A percentile compares a stretch with the other conserved stretches of the same genome.
Conservation (phyloP, 2,888 invertebrate genomes). For the Agriopis marginaria region DNA sequence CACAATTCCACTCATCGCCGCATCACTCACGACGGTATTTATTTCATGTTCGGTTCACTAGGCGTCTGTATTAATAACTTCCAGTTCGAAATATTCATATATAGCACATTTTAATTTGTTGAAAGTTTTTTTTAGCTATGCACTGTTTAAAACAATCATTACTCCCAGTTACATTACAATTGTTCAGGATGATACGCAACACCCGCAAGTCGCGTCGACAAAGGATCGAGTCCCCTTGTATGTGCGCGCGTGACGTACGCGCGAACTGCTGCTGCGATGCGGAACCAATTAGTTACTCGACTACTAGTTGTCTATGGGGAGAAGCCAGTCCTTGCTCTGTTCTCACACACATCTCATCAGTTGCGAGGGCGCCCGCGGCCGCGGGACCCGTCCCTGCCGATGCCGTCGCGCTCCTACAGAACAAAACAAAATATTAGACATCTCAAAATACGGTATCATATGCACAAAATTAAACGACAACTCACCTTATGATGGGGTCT, state of each 20-base stretch:
- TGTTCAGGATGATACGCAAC: constrained; percentile 79
- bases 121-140: constrained; percentile 81
- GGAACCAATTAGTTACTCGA: constrained; percentile 79
- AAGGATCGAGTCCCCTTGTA: constrained; percentile 58
- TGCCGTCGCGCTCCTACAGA: constrained; percentile 75
- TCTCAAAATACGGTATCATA: constrained; percentile 6
- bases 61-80: constrained; percentile 80
- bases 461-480: constrained; percentile 34
- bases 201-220: constrained; percentile 62
- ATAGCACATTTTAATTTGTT: constrained; percentile 85
- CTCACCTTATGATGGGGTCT: constrained; percentile 77
- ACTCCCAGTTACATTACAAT: constrained; percentile 79
- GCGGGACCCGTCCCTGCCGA: constrained; percentile 75
- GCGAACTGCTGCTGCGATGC: constrained; percentile 71
- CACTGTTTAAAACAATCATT: constrained; percentile 84
- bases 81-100: constrained; percentile 77
- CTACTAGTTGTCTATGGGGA: constrained; percentile 85
- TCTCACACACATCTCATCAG: constrained; percentile 70
- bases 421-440: constrained; percentile 34
- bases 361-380: constrained; percentile 82
- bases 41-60: constrained; percentile 83
- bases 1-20: constrained; percentile 79
- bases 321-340: constrained; percentile 81
- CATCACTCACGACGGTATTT: constrained; percentile 66
- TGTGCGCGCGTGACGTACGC: constrained; percentile 48